Conservation (phyloP, 2,113 vertebrate species). For the Nerophis lumbriciformis region DNA sequence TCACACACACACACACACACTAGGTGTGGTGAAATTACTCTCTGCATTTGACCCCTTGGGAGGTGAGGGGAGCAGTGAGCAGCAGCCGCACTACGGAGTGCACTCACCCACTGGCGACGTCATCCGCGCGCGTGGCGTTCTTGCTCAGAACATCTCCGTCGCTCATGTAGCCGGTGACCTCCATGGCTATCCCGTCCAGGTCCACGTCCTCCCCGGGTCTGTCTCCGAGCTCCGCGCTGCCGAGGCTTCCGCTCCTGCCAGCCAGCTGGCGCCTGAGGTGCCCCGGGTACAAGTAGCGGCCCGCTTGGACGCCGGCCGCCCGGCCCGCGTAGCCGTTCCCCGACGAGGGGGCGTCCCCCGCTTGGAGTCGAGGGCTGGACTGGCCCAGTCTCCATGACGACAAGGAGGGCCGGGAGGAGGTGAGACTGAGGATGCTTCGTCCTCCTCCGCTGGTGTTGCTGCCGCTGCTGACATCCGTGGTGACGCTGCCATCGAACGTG, state of each 20-base stretch:
- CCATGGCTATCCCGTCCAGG: slow-evolving; percentile 79
- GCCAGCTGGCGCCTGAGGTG: slow-evolving; percentile 85
- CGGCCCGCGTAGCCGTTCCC: slow-evolving; percentile 84
- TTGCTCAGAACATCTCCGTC: slow-evolving; percentile 94
- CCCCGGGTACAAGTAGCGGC: slow-evolving; percentile 83
- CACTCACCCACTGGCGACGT: slow-evolving; percentile 90
- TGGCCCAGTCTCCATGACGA: slow-evolving; percentile 92
- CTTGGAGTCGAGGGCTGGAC: slow-evolving; percentile 92
- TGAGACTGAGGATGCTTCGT: slow-evolving; percentile 87
- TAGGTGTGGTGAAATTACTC: too few species aligned
- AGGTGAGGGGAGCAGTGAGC: too few species aligned
- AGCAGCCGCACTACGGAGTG: background rate
- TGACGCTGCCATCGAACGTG: slow-evolving; percentile 86
- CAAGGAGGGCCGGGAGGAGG: slow-evolving; percentile 77
- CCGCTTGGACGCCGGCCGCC: slow-evolving; percentile 54
- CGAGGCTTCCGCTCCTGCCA: slow-evolving; percentile 72
- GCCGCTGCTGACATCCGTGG: slow-evolving; percentile 79
- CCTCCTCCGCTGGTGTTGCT: slow-evolving; percentile 38
- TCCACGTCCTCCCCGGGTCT: slow-evolving; percentile 78
- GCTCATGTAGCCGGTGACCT: slow-evolving; percentile 93
- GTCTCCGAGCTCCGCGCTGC: slow-evolving; percentile 78
- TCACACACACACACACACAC: too few species aligned
- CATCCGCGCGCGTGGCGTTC: slow-evolving; percentile 83
- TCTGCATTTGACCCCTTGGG: too few species aligned
- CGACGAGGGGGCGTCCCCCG: slow-evolving; percentile 87